phyloP scores from a whole-genome alignment of 2,888 invertebrate genomes.

The Ornithoptera alexandrae region DNA sequence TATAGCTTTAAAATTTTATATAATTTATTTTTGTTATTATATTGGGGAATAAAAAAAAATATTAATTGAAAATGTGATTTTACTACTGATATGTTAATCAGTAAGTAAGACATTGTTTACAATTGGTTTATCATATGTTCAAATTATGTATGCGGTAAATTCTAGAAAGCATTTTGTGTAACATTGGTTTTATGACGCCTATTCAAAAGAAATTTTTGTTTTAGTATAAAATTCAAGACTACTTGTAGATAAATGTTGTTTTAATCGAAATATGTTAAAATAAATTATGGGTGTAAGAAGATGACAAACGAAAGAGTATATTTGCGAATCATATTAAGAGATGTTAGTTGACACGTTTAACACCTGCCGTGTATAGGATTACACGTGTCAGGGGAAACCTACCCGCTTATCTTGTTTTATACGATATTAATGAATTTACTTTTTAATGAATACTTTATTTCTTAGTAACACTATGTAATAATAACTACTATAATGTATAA shows the following conservation, averaged over 20 bases:
- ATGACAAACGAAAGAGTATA: constrained; percentile 16
- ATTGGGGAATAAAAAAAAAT: too few species aligned
- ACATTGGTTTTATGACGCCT: too few species aligned
- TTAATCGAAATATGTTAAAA: constrained; percentile 3
- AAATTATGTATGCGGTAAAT: too few species aligned
- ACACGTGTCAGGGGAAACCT: constrained; percentile 62
- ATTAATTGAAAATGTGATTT: too few species aligned
- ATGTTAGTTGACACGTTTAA: constrained; percentile 61
- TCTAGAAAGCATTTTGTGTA: too few species aligned
- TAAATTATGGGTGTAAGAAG: constrained; percentile 1
- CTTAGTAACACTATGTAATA: not conserved
- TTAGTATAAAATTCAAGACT: not conserved
- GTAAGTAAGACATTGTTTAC: too few species aligned
- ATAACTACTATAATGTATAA: not conserved
- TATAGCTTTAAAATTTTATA: too few species aligned
- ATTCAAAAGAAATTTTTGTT: not conserved
- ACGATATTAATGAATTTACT: constrained; percentile 14
- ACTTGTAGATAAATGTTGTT: not conserved
- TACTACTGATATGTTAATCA: too few species aligned
- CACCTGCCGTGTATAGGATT: constrained; percentile 65
- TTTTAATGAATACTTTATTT: not conserved
- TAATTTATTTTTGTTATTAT: too few species aligned
- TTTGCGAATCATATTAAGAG: constrained; percentile 38
- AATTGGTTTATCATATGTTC: too few species aligned
- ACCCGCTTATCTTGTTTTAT: constrained; percentile 64